phyloP scores from a whole-genome alignment of 1,140 invertebrate genomes.

The Ceratitis capitata region DNA sequence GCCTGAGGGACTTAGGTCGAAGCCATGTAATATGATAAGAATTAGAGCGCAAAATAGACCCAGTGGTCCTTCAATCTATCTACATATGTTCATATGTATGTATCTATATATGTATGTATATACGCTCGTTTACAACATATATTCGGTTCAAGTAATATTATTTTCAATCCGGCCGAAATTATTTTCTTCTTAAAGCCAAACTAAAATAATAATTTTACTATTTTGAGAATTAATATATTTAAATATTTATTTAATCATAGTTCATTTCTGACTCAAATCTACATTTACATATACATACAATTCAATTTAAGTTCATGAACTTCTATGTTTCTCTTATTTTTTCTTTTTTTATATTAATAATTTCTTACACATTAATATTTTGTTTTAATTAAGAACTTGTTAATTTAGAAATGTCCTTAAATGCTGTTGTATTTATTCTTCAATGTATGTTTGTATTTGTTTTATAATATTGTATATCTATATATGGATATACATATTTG shows the following conservation, averaged over 20 bases:
- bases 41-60: too few relatives aligned
- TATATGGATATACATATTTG: too few relatives aligned
- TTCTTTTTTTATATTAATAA: background rate
- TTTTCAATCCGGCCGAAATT: too few relatives aligned
- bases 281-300: conserved; percentile 44
- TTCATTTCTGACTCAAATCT: conserved; percentile 40
- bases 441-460: background rate
- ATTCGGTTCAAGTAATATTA: too few relatives aligned
- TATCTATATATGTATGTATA: too few relatives aligned
- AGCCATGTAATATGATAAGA: too few relatives aligned
- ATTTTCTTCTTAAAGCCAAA: too few relatives aligned
- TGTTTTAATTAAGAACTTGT: conserved; percentile 2
- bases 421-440: background rate
- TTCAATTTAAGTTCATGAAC: conserved; percentile 33
- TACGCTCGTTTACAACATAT: too few relatives aligned
- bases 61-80: too few relatives aligned
- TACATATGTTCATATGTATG: too few relatives aligned
- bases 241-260: conserved; percentile 31
- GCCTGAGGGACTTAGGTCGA: too few relatives aligned
- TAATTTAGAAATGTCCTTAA: conserved; percentile 14
- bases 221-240: conserved; percentile 42
- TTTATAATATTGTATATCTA: conserved; percentile 15
- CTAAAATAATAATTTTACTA: too few relatives aligned
- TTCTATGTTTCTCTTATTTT: background rate
- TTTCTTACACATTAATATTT: conserved; percentile 7